Base-by-base conservation (phyloP, 1,140 invertebrate species). In the Frieseomelitta varia region DNA sequence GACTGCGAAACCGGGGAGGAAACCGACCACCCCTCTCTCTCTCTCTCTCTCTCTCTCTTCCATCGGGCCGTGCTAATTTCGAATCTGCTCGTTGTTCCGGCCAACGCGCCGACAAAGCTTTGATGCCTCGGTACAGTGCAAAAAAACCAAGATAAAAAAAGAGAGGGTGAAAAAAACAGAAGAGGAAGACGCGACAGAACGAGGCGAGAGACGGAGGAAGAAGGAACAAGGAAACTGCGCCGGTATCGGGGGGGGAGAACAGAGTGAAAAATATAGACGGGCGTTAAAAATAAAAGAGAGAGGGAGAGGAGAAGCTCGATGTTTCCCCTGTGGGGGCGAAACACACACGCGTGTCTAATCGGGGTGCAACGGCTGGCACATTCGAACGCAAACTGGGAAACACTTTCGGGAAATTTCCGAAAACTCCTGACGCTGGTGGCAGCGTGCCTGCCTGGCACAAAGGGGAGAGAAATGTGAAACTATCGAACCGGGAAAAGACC, bases 31-130 rank as follows among this genome's bases (percentile, higher is more conserved):
- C 53, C 63, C 69, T 63, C 75, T 30, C 69, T 58, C 63, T 69
- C 68, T 68, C 79, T 55, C 67, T 69, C 30, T 79, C 81, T 85
- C 30, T 51, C 53, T 80, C 79, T 87, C 51, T 56, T 89, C 85
- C 89, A 90, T 85, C 83, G 85, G 86, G 63, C 88, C 89, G 89
- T 90, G 81, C 78, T 90, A 90, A 90, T 90, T 81, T 86, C 86
- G 89, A 90, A 90, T 90, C 88, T 90, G 89, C 89, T 90, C 89
- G 89, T 85, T 90, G 89, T 90, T 90, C 89, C 89, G 81, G 89
- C 89, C 86, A 90, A 88, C 89, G 89, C 83, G 86, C 88, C 89
- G 89, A 90, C 89, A 90, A 90, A 90, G 89, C 89, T 90, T 90
- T 90, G 89, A 90, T 90, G 85, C 69, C 73, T 72, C 61, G 34